Conservation (phyloP, 2,888 invertebrate genomes). For the Chaitophorus viminalis region DNA sequence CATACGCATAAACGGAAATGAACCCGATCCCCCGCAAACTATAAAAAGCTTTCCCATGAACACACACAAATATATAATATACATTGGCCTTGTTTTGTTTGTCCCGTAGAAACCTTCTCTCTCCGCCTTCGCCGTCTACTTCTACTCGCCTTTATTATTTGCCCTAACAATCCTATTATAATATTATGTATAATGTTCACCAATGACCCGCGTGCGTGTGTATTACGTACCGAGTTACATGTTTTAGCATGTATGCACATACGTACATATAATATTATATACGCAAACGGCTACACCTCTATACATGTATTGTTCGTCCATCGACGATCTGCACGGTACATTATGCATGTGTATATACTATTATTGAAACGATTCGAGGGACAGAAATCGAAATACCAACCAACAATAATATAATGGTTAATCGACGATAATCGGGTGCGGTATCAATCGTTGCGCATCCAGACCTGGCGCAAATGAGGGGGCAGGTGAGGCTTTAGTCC, state of each 20-base stretch:
- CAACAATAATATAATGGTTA: background rate
- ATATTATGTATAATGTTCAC: background rate
- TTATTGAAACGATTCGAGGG: background rate
- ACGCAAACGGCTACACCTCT: no score
- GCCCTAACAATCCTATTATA: constrained; percentile 37
- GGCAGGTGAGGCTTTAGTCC: no score
- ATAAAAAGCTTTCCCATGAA: constrained; percentile 48
- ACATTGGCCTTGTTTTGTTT: constrained; percentile 40
- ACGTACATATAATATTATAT: background rate
- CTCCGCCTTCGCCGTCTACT: background rate
- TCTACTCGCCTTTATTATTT: background rate
- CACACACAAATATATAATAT: background rate
- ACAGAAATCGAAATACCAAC: no score
- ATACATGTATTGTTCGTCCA: no score
- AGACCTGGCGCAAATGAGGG: no score
- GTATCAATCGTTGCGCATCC: background rate
- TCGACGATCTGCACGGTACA: no score
- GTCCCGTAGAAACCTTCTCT: constrained; percentile 24
- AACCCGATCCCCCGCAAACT: constrained; percentile 37
- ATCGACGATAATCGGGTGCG: background rate
- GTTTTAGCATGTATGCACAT: background rate
- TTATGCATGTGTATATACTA: background rate
- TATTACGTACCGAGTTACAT: background rate
- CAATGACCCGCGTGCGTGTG: constrained; percentile 14
- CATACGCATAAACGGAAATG: constrained; percentile 42